Conservation (phyloP, 2,797 vertebrate genomes). For the Pseudochromis fuscus region DNA sequence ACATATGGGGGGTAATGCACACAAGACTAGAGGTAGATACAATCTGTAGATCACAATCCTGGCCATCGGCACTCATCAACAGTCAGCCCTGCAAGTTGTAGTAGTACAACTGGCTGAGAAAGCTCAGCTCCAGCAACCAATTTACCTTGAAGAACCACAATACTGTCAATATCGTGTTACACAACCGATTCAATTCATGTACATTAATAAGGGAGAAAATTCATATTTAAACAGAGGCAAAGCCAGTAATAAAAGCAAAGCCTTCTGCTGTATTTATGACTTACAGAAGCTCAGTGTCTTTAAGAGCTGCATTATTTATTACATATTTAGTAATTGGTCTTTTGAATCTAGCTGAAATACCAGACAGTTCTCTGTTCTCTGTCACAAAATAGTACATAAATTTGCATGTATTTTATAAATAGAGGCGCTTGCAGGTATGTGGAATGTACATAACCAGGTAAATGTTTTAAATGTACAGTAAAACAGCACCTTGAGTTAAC, state of each 20-base stretch:
- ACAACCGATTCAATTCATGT: slow-evolving; percentile 36
- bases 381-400: slow-evolving; percentile 37
- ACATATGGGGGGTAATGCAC: background rate
- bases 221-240: slow-evolving; percentile 44
- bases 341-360: slow-evolving; percentile 45
- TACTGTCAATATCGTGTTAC: slow-evolving; percentile 34
- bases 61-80: slow-evolving; percentile 35
- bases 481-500: slow-evolving; percentile 15
- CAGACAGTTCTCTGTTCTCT: slow-evolving; percentile 24
- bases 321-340: slow-evolving; percentile 59
- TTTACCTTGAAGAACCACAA: slow-evolving; percentile 33
- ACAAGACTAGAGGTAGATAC: slow-evolving; percentile 11
- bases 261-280: slow-evolving; percentile 53
- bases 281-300: slow-evolving; percentile 36
- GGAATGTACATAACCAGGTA: slow-evolving; percentile 54
- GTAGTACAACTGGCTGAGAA: slow-evolving; percentile 26
- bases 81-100: slow-evolving; percentile 37
- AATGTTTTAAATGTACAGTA: slow-evolving; percentile 51
- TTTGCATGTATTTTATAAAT: slow-evolving; percentile 43
- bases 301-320: slow-evolving; percentile 60
- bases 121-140: slow-evolving; percentile 30
- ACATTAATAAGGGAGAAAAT: slow-evolving; percentile 44
- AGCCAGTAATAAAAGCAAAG: slow-evolving; percentile 32
- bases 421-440: slow-evolving; percentile 38
- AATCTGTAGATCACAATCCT: slow-evolving; percentile 31